These are phyloP conservation scores for Caenorhabditis elegans DNA, from an alignment of 1,140 invertebrate genomes.

Conservation along the genomic window DNA sequence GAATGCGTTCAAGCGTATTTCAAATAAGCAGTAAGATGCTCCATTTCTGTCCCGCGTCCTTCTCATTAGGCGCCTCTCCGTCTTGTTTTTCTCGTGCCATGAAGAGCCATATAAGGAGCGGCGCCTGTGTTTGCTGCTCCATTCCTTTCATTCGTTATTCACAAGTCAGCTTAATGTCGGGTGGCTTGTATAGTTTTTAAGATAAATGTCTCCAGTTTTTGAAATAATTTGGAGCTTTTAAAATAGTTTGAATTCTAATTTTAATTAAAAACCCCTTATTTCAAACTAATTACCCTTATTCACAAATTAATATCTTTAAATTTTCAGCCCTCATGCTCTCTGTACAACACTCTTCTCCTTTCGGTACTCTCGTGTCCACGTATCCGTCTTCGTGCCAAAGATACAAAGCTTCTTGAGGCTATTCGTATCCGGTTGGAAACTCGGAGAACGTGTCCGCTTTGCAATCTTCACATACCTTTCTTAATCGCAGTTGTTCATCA, in stretches of 20 bases:
- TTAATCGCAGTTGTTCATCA: constrained; percentile 27
- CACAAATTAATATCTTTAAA: too few relatives aligned
- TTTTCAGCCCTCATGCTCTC: constrained; percentile 34
- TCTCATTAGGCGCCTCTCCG: neutral
- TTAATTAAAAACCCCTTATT: too few relatives aligned
- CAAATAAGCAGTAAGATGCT: too few relatives aligned
- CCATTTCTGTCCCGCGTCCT: neutral
- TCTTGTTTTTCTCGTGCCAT: constrained; percentile 9
- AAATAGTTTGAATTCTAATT: too few relatives aligned
- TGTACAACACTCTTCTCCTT: constrained; percentile 33
- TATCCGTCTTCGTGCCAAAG: constrained; percentile 27
- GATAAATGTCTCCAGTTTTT: too few relatives aligned
- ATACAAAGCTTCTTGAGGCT: constrained; percentile 25
- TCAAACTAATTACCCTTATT: too few relatives aligned
- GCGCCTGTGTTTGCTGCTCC: neutral
- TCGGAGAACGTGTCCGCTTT: constrained; percentile 10
- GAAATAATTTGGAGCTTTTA: too few relatives aligned
- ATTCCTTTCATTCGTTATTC: constrained; percentile 9
- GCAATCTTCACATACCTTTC: constrained; percentile 34
- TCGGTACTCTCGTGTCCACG: neutral
- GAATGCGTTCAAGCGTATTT: too few relatives aligned
- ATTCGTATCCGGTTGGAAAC: constrained; percentile 27
- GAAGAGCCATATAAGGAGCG: constrained; percentile 7
- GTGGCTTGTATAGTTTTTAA: too few relatives aligned
- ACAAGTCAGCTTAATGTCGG: neutral